Evolutionary conservation across 2,113 vertebrate genomes (phyloP).

Genomic region (Scopus umbretta): DNA sequence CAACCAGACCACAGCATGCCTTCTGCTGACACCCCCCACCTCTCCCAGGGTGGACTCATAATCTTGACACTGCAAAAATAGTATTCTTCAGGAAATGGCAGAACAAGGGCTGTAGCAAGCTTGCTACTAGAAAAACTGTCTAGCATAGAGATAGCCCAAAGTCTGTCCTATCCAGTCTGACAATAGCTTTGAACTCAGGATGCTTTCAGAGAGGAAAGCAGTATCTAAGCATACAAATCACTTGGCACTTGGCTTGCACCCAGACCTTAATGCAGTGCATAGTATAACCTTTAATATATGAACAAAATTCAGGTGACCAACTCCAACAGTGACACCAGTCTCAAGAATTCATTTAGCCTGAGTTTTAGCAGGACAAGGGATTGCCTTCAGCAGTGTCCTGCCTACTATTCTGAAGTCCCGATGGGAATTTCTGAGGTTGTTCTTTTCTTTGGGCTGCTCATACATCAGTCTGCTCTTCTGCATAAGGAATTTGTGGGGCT

Average conservation of each 20-base stretch:
- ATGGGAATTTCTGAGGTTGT: neutral
- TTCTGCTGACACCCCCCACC: neutral
- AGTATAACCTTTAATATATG: neutral
- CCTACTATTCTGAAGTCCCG: neutral
- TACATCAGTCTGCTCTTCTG: neutral
- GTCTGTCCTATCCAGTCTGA: neutral
- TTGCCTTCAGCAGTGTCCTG: neutral
- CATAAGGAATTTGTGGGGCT: neutral
- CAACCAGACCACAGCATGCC: neutral
- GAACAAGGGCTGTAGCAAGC: neutral
- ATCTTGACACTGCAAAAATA: neutral
- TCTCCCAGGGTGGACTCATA: neutral
- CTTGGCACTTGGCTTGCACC: neutral
- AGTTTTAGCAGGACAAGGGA: neutral
- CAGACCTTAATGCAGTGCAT: neutral
- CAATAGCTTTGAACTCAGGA: neutral
- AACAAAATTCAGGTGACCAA: neutral
- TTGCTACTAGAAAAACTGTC: neutral
- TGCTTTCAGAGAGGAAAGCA: neutral
- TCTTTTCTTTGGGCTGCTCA: neutral
- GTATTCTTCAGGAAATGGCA: neutral
- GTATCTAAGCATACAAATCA: neutral
- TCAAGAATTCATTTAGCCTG: neutral
- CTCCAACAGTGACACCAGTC: neutral
- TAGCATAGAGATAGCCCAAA: neutral